These are phyloP conservation scores for Ailuropoda melanoleuca DNA, from an alignment of 2,113 vertebrate species.

Conservation along the genomic window DNA sequence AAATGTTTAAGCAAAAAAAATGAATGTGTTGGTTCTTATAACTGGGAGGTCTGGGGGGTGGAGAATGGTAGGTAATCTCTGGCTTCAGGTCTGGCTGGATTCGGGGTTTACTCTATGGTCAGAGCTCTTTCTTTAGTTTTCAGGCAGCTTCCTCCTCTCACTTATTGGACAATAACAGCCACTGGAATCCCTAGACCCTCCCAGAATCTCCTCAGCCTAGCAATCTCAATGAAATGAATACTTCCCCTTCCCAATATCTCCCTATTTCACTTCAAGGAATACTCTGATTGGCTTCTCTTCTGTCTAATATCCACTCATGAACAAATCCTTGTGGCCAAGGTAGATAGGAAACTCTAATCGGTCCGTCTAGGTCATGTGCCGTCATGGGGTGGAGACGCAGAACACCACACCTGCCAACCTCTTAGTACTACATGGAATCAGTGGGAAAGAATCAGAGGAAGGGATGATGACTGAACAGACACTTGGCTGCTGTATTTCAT, in stretches of 20 bases:
- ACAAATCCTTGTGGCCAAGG: neutral
- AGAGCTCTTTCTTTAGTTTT: neutral
- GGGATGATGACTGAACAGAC: neutral
- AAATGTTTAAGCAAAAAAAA: neutral
- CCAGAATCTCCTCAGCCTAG: neutral
- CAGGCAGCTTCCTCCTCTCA: neutral
- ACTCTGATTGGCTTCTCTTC: neutral
- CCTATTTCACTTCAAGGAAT: neutral
- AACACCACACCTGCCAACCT: neutral
- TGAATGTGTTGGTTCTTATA: neutral
- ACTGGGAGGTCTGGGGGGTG: neutral
- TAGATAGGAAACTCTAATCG: neutral
- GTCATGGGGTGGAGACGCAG: neutral
- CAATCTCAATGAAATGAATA: neutral
- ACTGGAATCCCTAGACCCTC: neutral
- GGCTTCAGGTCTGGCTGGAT: neutral
- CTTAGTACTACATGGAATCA: neutral
- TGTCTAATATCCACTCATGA: neutral
- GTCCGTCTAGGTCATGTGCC: neutral
- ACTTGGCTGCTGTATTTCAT: neutral
- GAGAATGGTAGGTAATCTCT: neutral
- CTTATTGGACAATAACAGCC: neutral
- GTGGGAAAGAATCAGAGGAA: neutral
- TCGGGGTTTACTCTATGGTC: neutral
- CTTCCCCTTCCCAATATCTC: neutral